A percentile compares a stretch with the other conserved stretches of the same genome.
Evolutionary conservation across 2,113 vertebrate species (phyloP).

Genomic region (Ptychochromis oligacanthus): DNA sequence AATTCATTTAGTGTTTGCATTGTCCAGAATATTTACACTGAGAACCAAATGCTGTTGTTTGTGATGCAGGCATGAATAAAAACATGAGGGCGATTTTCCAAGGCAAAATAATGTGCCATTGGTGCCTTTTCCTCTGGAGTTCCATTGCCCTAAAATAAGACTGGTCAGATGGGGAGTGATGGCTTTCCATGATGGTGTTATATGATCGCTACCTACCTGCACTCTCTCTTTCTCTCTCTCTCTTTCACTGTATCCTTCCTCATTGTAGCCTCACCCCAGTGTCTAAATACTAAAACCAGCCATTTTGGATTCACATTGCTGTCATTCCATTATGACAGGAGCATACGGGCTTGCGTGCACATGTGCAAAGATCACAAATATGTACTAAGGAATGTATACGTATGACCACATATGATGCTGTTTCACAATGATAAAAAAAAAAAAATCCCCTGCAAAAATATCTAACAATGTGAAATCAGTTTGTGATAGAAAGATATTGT

Average conservation of each 20-base stretch:
- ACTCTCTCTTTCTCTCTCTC: slow-evolving; percentile 15
- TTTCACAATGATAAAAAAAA: slow-evolving; percentile 13
- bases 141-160: slow-evolving; percentile 75
- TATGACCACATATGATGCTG: slow-evolving; percentile 21
- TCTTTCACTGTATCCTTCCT: slow-evolving; percentile 27
- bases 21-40: slow-evolving; percentile 71
- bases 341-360: slow-evolving; percentile 20
- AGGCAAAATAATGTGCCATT: slow-evolving; percentile 71
- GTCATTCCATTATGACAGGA: slow-evolving; percentile 53
- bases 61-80: slow-evolving; percentile 73
- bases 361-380: slow-evolving; percentile 47
- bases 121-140: slow-evolving; percentile 63
- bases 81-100: slow-evolving; percentile 73
- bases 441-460: neutral
- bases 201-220: slow-evolving; percentile 53
- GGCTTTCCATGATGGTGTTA: slow-evolving; percentile 62
- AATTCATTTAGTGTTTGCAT: slow-evolving; percentile 69
- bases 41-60: slow-evolving; percentile 77
- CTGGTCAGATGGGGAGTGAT: slow-evolving; percentile 69
- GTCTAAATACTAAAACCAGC: slow-evolving; percentile 60
- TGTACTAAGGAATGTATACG: slow-evolving; percentile 32
- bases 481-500: slow-evolving; percentile 24
- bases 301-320: slow-evolving; percentile 57
- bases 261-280: slow-evolving; percentile 47
- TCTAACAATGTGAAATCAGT: slow-evolving; percentile 16